phyloP scores from a whole-genome alignment of 2,113 vertebrate species.

The Pipa parva region DNA sequence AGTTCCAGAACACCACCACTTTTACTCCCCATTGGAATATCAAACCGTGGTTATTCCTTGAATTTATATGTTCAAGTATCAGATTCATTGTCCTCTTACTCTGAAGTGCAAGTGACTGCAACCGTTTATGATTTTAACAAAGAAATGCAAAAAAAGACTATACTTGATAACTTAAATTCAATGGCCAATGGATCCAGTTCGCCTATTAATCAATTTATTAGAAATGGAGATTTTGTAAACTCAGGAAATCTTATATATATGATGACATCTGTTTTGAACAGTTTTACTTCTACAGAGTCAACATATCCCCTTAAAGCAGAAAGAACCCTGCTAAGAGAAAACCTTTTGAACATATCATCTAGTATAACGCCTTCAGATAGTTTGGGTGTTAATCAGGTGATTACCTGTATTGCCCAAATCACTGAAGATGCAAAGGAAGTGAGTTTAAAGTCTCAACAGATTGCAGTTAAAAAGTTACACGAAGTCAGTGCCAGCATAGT shows the following conservation, averaged over 20 bases:
- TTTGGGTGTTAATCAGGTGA: constrained; percentile 54
- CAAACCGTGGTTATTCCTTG: constrained; percentile 27
- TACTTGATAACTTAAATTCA: constrained; percentile 34
- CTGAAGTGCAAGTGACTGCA: constrained; percentile 45
- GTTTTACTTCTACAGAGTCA: constrained; percentile 15
- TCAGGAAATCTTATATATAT: constrained; percentile 52
- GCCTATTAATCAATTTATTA: constrained; percentile 9
- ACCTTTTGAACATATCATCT: constrained; percentile 46
- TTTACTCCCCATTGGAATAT: constrained; percentile 52
- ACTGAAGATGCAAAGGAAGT: constrained; percentile 47
- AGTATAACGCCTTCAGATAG: constrained; percentile 34
- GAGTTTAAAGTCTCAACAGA: constrained; percentile 1
- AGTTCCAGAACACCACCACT: constrained; percentile 41
- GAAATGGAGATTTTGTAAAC: constrained; percentile 37
- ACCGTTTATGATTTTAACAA: constrained; percentile 4
- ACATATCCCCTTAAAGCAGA: not conserved
- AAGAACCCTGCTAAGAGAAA: constrained; percentile 41
- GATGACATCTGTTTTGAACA: constrained; percentile 53
- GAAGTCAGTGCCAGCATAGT: constrained; percentile 44
- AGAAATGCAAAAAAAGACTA: accelerated
- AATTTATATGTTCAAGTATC: constrained; percentile 49
- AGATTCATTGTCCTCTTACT: constrained; percentile 50
- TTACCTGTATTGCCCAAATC: constrained; percentile 45
- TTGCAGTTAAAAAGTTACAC: constrained; percentile 35
- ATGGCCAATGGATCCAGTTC: not conserved